Evolutionary conservation across 2,797 vertebrate species (phyloP).

Genomic region (Neomorphus geoffroyi): DNA sequence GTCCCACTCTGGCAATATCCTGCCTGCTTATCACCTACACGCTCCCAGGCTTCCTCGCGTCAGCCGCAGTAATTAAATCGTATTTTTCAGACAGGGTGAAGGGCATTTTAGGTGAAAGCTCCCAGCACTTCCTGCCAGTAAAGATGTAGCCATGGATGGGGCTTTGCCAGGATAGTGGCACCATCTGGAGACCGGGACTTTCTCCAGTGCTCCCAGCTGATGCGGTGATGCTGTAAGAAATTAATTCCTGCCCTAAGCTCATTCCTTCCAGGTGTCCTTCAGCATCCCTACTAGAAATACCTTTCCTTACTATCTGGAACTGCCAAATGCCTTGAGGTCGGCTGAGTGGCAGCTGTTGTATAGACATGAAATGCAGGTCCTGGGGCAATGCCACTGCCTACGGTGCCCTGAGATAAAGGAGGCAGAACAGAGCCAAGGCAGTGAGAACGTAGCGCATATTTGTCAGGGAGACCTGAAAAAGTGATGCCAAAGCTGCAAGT

Average conservation of each 20-base stretch:
- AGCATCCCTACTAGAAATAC: neutral
- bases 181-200: neutral
- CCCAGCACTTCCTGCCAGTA: neutral
- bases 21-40: slow-evolving; percentile 2
- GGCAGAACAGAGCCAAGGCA: neutral
- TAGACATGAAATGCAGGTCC: neutral
- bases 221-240: neutral
- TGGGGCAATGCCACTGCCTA: neutral
- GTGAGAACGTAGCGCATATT: neutral
- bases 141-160: neutral
- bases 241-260: neutral
- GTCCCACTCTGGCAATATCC: neutral
- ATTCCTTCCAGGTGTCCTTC: neutral
- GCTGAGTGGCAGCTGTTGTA: neutral
- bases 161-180: neutral
- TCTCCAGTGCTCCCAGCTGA: neutral
- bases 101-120: neutral
- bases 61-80: slow-evolving; percentile 18
- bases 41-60: neutral
- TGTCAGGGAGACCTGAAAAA: neutral
- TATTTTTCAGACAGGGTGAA: neutral
- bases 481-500: neutral
- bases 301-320: neutral
- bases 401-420: accelerated
- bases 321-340: neutral